Conservation (phyloP, 2,113 vertebrate genomes). For the human (Homo sapiens) region DNA sequence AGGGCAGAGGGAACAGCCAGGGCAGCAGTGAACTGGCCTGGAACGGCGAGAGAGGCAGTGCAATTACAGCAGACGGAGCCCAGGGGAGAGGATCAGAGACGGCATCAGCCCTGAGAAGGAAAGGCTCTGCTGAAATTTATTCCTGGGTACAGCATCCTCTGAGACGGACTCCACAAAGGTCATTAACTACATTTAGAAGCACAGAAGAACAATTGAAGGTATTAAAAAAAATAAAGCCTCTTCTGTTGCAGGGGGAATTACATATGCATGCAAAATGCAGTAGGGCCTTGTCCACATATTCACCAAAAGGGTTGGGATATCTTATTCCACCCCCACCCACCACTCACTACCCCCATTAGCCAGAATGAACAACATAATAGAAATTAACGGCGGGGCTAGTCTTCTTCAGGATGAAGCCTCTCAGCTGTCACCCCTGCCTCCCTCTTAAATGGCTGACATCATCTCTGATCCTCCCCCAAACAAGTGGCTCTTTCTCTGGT, state of each 20-base stretch:
- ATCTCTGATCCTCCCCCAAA: conserved; percentile 55
- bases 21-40: neutral
- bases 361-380: conserved; percentile 39
- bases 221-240: conserved; percentile 57
- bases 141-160: neutral
- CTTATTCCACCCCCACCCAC: neutral
- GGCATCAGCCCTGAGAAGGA: neutral
- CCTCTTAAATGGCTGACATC: conserved; percentile 55
- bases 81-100: neutral
- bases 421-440: conserved; percentile 47
- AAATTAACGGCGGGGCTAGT: neutral
- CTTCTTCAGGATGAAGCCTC: neutral
- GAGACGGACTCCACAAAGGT: neutral
- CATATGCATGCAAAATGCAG: conserved; percentile 9
- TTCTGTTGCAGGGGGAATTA: conserved; percentile 29
- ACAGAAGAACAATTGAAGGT: conserved; percentile 51
- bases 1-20: neutral
- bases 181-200: neutral
- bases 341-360: neutral
- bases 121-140: neutral
- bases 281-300: neutral
- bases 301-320: neutral
- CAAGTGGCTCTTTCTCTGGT: conserved; percentile 73
- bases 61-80: fast-evolving
- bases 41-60: neutral